Evolutionary conservation across 2,797 vertebrate genomes (phyloP), one percentile per base, ranked within the genome.

Genomic region (Pangasius mekongensis): DNA sequence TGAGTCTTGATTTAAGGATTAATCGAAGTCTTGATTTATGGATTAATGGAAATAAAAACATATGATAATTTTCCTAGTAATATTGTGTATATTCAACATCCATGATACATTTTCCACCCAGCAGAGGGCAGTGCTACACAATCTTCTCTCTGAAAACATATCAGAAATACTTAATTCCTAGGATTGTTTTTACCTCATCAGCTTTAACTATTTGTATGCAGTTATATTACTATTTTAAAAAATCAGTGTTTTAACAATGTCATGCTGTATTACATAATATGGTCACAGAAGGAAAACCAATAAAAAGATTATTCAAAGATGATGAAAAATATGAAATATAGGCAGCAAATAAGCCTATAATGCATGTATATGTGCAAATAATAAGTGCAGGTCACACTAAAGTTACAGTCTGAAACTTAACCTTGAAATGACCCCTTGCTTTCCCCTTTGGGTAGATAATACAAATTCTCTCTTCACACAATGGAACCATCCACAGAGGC

Each of bases 61-160:
- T 11, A 7, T 43, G 33, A 62, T 16, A 6, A 62, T 43, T 9
- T 0, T 22, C 36, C 6, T 7, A 24, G 2, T 24, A 16, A 43
- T 43, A 62, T 33, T 56, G 36, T 36, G 16, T 20, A 62, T 58
- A 36, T 60, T 80, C 14, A 14, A 36, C 22, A 36, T 39, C 33
- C 30, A 60, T 56, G 24, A 56, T 60, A 0, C 11, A 30, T 47
- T 13, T 30, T 22, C 77, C 94, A 93, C 88, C 84, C 84, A 85
- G 69, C 91, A 96, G 96, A 93, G 93, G 94, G 93, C 94, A 94
- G 93, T 92, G 92, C 87, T 66, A 86, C 30, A 94, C 91, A 94
- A 90, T 84, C 20, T 52, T 47, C 43, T 11, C 39, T 27, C 27
- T 56, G 49, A 60, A 78, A 30, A 54, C 2, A 8, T 5, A 33